Base-by-base conservation (phyloP, 1,140 invertebrate genomes). In the Macrocentrus cingulum region DNA sequence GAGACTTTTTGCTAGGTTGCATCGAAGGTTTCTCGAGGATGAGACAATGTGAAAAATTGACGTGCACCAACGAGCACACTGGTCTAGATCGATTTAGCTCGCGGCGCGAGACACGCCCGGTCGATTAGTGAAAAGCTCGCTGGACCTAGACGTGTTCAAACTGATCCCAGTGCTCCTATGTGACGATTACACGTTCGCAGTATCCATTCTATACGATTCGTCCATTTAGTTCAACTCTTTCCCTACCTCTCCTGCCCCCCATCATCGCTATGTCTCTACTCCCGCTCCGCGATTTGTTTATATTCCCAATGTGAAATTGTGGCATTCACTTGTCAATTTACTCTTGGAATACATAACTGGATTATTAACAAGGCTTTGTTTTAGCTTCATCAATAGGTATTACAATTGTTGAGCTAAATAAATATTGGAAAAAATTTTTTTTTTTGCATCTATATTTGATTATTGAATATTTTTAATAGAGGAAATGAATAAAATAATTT, bases 111-210 rank as follows among this genome's bases (percentile, higher is more conserved):
- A 48, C 22, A 48, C 45, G 45, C 45, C 45, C 29, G 45, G 45
- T 48, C 45, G 45, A 48, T 48, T 48, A 48, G 45, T 15, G 45
- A 48, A 48, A 48, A 48, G 45, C 45, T 23, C n/a, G 16, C 7
- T 29, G 25, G 4, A 29, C 25, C 25, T 29, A 4, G 25, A 29
- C n/a, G 18, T 48, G 45, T 48, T 25, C 19, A 6, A 46, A 25
- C 29, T 48, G 45, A 48, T 53, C 51, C 22, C 19, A 20, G 25
- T 44, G 23, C 22, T 55, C 22, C 6, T n/a, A n/a, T 44, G 52
- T 44, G 36, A 42, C 52, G 23, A 55, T 55, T 45, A 55, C 52
- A 44, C 52, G 39, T 55, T 55, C 11, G 25, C 23, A 55, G 37
- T 55, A 55, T 55, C 52, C 23, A 55, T 55, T 44, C 39, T 39